A percentile compares a stretch with the other conserved stretches of the same genome.
Evolutionary conservation across 2,797 vertebrate genomes (phyloP).

Genomic region (Apodemus agrarius): DNA sequence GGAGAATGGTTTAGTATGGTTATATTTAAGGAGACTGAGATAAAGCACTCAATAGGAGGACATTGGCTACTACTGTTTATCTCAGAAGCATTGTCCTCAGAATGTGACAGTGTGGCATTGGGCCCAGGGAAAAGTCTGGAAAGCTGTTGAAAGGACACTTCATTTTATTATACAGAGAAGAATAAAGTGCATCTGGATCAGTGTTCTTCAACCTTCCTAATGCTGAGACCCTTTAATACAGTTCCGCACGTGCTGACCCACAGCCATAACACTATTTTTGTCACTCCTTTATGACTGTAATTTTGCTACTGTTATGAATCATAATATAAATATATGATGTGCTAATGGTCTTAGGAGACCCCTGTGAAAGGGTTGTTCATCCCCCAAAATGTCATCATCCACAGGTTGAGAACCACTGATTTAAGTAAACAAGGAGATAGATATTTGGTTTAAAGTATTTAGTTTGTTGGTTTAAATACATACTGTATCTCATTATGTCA

Average conservation of each 20-base stretch:
- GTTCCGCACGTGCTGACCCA: not conserved
- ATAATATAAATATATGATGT: not conserved
- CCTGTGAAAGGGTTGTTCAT: not conserved
- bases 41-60: not conserved
- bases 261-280: not conserved
- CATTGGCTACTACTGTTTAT: not conserved
- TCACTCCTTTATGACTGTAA: not conserved
- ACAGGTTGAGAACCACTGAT: not conserved
- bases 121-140: not conserved
- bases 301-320: not conserved
- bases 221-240: not conserved
- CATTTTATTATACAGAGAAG: not conserved
- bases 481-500: not conserved
- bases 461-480: constrained; percentile 14
- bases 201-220: not conserved
- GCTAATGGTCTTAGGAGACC: not conserved
- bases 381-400: not conserved
- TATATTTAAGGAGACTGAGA: not conserved
- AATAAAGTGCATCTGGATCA: not conserved
- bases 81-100: not conserved
- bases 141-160: not conserved
- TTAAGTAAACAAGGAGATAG: not conserved
- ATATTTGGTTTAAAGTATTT: constrained; percentile 16
- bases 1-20: not conserved
- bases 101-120: not conserved